These are phyloP conservation scores for Lasiommata megera DNA, from an alignment of 2,888 invertebrate species.

Conservation along the genomic window DNA sequence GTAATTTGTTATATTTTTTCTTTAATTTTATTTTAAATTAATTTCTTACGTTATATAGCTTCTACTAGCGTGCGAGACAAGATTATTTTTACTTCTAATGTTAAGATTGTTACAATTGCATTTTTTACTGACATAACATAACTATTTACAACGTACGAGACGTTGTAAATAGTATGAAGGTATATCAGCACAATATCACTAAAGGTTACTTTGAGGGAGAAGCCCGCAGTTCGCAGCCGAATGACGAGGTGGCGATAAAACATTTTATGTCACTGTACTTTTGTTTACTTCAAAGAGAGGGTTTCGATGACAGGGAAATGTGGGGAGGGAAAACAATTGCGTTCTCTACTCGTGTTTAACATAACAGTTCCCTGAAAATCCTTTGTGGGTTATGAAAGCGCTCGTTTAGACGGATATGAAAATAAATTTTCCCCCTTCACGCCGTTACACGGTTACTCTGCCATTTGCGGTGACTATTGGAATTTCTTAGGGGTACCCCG, in stretches of 20 bases:
- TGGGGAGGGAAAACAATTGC: constrained; percentile 48
- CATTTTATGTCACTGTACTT: constrained; percentile 63
- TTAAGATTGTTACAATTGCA: no score
- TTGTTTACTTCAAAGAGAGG: constrained; percentile 63
- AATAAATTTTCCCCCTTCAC: constrained; percentile 28
- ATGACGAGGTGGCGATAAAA: constrained; percentile 54
- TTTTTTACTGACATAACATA: no score
- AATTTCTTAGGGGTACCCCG: neutral
- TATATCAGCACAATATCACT: no score
- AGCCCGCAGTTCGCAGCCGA: constrained; percentile 18
- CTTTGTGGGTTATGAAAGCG: constrained; percentile 39
- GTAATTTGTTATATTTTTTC: no score
- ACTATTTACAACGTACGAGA: no score
- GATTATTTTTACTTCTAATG: no score
- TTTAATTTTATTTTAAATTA: no score
- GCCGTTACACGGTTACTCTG: constrained; percentile 16
- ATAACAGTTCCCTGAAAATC: constrained; percentile 46
- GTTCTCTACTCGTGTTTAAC: constrained; percentile 43
- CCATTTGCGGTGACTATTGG: constrained; percentile 4
- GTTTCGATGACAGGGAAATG: constrained; percentile 49
- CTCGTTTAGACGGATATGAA: constrained; percentile 25
- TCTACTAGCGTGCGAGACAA: no score
- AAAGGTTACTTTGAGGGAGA: neutral
- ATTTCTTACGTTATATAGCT: no score
- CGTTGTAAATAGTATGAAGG: no score